phyloP scores from a whole-genome alignment of 2,113 vertebrate species.

The Collichthys lucidus region DNA sequence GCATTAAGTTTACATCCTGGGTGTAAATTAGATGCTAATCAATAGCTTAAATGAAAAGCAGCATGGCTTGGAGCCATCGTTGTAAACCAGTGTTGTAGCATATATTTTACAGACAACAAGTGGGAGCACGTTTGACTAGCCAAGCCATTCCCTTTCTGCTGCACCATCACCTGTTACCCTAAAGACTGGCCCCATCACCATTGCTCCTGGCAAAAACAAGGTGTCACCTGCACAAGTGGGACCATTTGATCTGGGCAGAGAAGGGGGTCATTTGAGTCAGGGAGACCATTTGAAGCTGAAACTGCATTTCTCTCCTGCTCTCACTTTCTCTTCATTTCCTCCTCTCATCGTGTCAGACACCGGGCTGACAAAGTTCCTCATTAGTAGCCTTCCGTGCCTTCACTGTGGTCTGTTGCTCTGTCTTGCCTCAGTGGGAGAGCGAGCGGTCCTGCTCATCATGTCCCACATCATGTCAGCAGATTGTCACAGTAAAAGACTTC shows the following conservation, averaged over 20 bases:
- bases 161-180: constrained; percentile 45
- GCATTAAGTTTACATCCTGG: constrained; percentile 16
- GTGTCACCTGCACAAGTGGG: constrained; percentile 48
- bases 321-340: constrained; percentile 52
- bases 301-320: constrained; percentile 32
- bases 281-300: constrained; percentile 48
- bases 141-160: constrained; percentile 27
- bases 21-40: constrained; percentile 35
- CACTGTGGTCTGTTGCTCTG: constrained; percentile 30
- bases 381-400: constrained; percentile 41
- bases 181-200: constrained; percentile 25
- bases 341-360: constrained; percentile 39
- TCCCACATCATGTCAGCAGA: constrained; percentile 55
- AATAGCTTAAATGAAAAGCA: constrained; percentile 45
- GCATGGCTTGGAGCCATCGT: not conserved
- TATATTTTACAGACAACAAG: constrained; percentile 3
- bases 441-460: constrained; percentile 23
- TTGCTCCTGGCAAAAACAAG: constrained; percentile 45
- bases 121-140: constrained; percentile 5
- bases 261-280: constrained; percentile 45
- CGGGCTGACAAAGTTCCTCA: constrained; percentile 58
- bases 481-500: constrained; percentile 43
- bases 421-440: constrained; percentile 39
- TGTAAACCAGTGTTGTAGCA: not conserved
- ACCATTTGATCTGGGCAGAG: constrained; percentile 49